Percentiles rank a stretch among this genome's conserved stretches.
Evolutionary conservation across 2,888 invertebrate species (phyloP).

Genomic region (Nasonia oneida): DNA sequence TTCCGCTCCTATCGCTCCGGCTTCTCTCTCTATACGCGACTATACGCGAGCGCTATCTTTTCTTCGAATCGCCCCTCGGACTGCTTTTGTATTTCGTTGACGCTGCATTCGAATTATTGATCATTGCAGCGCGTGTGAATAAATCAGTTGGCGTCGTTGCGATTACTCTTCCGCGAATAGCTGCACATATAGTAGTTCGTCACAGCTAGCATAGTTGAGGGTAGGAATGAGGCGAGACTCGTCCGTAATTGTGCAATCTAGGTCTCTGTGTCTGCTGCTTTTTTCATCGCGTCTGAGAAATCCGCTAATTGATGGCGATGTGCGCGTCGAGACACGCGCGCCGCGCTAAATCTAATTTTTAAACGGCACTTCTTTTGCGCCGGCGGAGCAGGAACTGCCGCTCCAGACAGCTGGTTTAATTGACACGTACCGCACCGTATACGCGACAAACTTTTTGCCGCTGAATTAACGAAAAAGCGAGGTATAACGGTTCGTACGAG

Average conservation of each 20-base stretch:
- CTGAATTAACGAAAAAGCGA: constrained; percentile 32
- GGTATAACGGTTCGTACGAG: not conserved
- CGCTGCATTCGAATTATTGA: too few relatives aligned
- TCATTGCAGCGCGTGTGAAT: constrained; percentile 59
- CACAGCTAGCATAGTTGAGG: not conserved
- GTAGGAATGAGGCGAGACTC: not conserved
- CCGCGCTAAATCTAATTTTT: constrained; percentile 60
- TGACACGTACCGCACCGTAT: constrained; percentile 30
- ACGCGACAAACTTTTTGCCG: constrained; percentile 46
- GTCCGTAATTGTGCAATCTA: constrained; percentile 38
- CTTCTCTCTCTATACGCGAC: constrained; percentile 52
- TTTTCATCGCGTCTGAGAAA: constrained; percentile 58
- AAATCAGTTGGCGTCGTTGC: constrained; percentile 72
- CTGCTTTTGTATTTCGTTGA: not conserved
- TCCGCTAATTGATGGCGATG: constrained; percentile 60
- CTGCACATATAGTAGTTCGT: too few relatives aligned
- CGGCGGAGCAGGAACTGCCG: constrained; percentile 29
- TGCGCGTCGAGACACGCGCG: constrained; percentile 42
- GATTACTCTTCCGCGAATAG: constrained; percentile 72
- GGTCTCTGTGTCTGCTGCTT: constrained; percentile 60
- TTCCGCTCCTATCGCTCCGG: constrained; percentile 43
- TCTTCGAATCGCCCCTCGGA: constrained; percentile 46
- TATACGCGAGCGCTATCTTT: constrained; percentile 55
- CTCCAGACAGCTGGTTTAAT: constrained; percentile 32
- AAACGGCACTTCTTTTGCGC: constrained; percentile 41